Percentiles rank a stretch among this genome's conserved stretches.
phyloP scores from a whole-genome alignment of 2,797 vertebrate species.

The Neosilurus mollespiculum region DNA sequence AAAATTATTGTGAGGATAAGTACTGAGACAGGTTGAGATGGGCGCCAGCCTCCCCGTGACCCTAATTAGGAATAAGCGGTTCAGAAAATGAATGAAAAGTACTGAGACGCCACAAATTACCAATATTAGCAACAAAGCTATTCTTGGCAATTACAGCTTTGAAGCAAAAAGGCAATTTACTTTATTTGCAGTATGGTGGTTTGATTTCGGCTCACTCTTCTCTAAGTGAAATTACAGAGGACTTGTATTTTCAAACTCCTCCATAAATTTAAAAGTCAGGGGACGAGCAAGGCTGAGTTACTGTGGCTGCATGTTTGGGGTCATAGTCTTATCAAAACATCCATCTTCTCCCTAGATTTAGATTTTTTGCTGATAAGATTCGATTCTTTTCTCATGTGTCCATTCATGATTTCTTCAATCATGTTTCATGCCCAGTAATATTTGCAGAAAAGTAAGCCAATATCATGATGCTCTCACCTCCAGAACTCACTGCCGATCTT shows the following conservation, averaged over 20 bases:
- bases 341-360: not conserved
- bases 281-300: not conserved
- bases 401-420: not conserved
- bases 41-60: too few relatives aligned
- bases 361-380: not conserved
- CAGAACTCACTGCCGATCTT: not conserved
- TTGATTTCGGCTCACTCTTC: not conserved
- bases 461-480: not conserved
- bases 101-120: not conserved
- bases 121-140: not conserved
- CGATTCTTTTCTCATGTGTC: not conserved
- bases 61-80: too few relatives aligned
- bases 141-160: not conserved
- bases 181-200: not conserved
- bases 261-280: not conserved
- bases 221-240: not conserved
- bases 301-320: not conserved
- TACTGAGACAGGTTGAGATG: too few relatives aligned
- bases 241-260: not conserved
- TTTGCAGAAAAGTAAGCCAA: not conserved
- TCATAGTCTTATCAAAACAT: not conserved
- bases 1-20: not conserved
- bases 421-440: not conserved
- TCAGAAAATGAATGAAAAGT: not conserved
- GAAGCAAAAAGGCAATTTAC: not conserved